phyloP scores from a whole-genome alignment of 2,113 vertebrate species.

The Orthonyx spaldingii region DNA sequence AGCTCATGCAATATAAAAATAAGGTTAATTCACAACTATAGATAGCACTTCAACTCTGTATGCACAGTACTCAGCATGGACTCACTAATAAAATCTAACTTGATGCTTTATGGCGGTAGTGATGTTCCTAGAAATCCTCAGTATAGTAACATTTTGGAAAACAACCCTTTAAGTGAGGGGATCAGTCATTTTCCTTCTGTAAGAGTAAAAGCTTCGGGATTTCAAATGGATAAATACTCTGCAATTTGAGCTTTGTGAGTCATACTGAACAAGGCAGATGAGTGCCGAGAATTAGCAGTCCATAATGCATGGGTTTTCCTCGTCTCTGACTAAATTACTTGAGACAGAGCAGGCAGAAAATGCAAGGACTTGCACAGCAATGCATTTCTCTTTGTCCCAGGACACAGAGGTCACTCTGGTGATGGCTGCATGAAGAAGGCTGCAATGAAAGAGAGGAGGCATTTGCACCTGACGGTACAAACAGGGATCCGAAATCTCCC shows the following conservation, averaged over 20 bases:
- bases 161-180: neutral
- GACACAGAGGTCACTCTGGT: neutral
- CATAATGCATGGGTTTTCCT: neutral
- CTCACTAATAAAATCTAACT: neutral
- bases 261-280: slow-evolving; percentile 30
- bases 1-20: neutral
- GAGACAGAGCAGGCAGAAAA: neutral
- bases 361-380: neutral
- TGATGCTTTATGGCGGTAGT: neutral
- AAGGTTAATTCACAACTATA: neutral
- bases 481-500: neutral
- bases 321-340: neutral
- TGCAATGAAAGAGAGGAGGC: neutral
- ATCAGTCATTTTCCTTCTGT: slow-evolving; percentile 33
- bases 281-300: neutral
- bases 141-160: neutral
- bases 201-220: slow-evolving; percentile 40
- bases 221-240: slow-evolving; percentile 34
- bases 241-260: slow-evolving; percentile 45
- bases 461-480: neutral
- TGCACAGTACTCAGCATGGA: neutral
- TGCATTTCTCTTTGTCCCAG: neutral
- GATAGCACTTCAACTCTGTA: neutral
- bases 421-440: neutral
- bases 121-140: slow-evolving; percentile 11